A percentile compares a stretch with the other conserved stretches of the same genome.
Conservation (phyloP, 2,797 vertebrate genomes). For the Rhinophrynus dorsalis region DNA sequence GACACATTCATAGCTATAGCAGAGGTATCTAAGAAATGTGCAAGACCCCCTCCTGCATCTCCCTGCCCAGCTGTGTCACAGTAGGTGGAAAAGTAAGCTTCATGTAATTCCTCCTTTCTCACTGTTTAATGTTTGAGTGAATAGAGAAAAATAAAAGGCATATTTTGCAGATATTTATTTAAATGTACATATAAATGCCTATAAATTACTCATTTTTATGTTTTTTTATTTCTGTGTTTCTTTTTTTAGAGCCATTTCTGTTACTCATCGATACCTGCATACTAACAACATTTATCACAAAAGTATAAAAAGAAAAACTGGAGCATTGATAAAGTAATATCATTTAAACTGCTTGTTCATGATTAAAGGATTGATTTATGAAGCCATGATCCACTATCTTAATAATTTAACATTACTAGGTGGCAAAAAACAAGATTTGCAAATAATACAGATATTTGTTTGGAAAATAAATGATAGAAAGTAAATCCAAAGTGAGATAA, state of each 20-base stretch:
- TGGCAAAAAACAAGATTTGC: no score
- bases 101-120: not conserved
- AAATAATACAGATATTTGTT: no score
- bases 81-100: conserved; percentile 38
- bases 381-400: no score
- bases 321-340: no score
- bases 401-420: no score
- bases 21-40: conserved; percentile 34
- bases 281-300: no score
- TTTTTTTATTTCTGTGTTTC: not conserved
- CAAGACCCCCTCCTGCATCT: conserved; percentile 39
- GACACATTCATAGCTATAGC: conserved; percentile 19
- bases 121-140: conserved; percentile 8
- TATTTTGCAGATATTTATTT: not conserved
- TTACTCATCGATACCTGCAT: no score
- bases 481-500: no score
- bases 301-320: no score
- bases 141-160: not conserved
- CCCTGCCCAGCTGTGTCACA: conserved; percentile 48
- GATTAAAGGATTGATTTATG: no score
- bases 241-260: not conserved
- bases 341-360: no score
- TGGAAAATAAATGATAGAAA: no score
- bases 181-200: not conserved
- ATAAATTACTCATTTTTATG: not conserved